Evolutionary conservation across 2,113 vertebrate genomes (phyloP).

Genomic region (Sminthopsis crassicaudata): DNA sequence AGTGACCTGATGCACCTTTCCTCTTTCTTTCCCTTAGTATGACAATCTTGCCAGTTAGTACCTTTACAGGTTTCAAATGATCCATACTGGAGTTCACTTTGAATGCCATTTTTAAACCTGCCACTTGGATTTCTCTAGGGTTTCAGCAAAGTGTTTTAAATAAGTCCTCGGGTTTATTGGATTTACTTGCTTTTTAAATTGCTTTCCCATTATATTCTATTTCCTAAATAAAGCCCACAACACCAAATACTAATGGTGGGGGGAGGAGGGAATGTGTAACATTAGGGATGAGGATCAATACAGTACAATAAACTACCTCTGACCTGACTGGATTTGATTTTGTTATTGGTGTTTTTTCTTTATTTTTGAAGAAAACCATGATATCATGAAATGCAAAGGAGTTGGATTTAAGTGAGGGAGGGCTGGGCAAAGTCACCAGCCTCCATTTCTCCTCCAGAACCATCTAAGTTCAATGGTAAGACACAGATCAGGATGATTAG

Average conservation of each 20-base stretch:
- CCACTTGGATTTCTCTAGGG: not conserved
- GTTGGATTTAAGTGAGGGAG: too few species aligned
- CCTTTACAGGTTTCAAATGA: not conserved
- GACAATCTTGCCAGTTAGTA: not conserved
- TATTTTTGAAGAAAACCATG: too few species aligned
- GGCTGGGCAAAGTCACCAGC: too few species aligned
- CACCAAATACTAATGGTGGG: not conserved
- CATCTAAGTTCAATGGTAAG: too few species aligned
- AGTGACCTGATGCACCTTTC: not conserved
- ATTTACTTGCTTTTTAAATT: not conserved
- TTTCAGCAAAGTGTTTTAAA: not conserved
- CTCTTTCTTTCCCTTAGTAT: not conserved
- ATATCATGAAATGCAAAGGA: too few species aligned
- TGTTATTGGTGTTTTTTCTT: too few species aligned
- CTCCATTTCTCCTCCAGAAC: too few species aligned
- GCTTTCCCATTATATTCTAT: not conserved
- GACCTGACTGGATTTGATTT: not conserved
- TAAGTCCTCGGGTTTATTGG: not conserved
- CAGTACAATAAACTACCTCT: not conserved
- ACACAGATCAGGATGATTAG: too few species aligned
- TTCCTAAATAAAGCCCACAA: not conserved
- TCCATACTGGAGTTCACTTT: not conserved
- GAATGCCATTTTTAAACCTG: not conserved
- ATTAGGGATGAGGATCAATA: not conserved
- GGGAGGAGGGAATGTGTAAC: not conserved